Evolutionary conservation across 2,797 vertebrate genomes (phyloP), one percentile per base, ranked within the genome.

Genomic region (Notolabrus celidotus): DNA sequence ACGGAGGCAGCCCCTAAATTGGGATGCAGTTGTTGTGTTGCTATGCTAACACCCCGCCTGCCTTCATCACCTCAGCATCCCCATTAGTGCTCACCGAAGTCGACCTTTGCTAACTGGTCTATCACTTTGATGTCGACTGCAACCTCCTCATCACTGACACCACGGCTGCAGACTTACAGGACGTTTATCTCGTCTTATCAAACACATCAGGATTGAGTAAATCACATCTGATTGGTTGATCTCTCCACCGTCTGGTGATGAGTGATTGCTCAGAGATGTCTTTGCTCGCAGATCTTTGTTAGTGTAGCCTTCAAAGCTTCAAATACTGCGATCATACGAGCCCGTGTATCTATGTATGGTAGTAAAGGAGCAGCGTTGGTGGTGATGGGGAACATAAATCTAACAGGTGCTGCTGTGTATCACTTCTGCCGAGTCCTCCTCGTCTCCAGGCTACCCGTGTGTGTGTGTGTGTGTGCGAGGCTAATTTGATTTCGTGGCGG

Each of bases 401-500:
- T 45, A 59, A 10, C 5, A 1, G 29, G 33, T 33, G 5, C 52
- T 15, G 16, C 47, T 6, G 2, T 11, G 10, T 54, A 47, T 29
- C 47, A 36, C 22, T 15, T 25, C 36, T 45, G 52, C 67, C 47
- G 23, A 47, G 25, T 25, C 14, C 22, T 8, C 23, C 12, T 25
- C 23, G 22, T 47, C 46, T 47, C 46, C 23, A 16, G 46, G 23
- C 14, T 47, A 47, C 22, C 5, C 7, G 41, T 55, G 70, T 16
- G 10, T 9, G 6, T 4, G 42, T 56, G 67, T 15, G n/a, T n/a
- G 10, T 8, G 6, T 3, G 22, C 0, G 2, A 54, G 67, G 79
- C 80, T 82, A 82, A 86, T 89, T 87, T 85, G 19, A 79, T 87
- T 76, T 84, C 77, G 76, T 17, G n/a, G 3, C 4, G 8, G 77